Evolutionary conservation across 1,140 invertebrate species (phyloP).

Genomic region (Cecropterus lyciades): DNA sequence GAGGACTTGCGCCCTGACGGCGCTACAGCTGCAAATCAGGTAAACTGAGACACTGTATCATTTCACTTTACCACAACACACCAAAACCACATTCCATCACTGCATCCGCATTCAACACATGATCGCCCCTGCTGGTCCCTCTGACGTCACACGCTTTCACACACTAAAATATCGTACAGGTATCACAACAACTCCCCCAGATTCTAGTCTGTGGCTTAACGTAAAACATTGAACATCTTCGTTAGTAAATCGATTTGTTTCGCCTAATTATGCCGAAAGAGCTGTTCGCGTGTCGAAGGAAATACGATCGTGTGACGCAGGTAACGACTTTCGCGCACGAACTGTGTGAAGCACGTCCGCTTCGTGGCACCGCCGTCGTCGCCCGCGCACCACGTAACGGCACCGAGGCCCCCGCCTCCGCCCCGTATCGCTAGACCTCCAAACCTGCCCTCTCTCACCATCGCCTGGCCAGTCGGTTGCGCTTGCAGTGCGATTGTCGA

Average conservation of each 20-base stretch:
- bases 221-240: slow-evolving; percentile 46
- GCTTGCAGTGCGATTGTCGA: slow-evolving; percentile 25
- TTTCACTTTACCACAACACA: slow-evolving; percentile 76
- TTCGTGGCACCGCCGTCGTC: slow-evolving; percentile 74
- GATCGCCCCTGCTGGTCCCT: slow-evolving; percentile 75
- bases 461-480: slow-evolving; percentile 39
- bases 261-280: slow-evolving; percentile 51
- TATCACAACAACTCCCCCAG: slow-evolving; percentile 34
- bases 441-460: slow-evolving; percentile 51
- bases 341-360: slow-evolving; percentile 83
- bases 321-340: slow-evolving; percentile 82
- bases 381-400: slow-evolving; percentile 77
- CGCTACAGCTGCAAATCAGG: slow-evolving; percentile 64
- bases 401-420: slow-evolving; percentile 67
- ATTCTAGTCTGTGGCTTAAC: slow-evolving; percentile 46
- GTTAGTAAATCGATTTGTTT: slow-evolving; percentile 55
- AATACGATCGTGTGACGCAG: slow-evolving; percentile 74
- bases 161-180: slow-evolving; percentile 51
- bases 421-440: slow-evolving; percentile 55
- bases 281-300: slow-evolving; percentile 68
- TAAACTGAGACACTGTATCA: slow-evolving; percentile 68
- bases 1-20: slow-evolving; percentile 67
- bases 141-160: slow-evolving; percentile 82
- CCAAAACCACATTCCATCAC: slow-evolving; percentile 82
- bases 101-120: slow-evolving; percentile 84